Evolutionary conservation across 2,797 vertebrate species (phyloP).

Genomic region (Crocodylus rhombifer): DNA sequence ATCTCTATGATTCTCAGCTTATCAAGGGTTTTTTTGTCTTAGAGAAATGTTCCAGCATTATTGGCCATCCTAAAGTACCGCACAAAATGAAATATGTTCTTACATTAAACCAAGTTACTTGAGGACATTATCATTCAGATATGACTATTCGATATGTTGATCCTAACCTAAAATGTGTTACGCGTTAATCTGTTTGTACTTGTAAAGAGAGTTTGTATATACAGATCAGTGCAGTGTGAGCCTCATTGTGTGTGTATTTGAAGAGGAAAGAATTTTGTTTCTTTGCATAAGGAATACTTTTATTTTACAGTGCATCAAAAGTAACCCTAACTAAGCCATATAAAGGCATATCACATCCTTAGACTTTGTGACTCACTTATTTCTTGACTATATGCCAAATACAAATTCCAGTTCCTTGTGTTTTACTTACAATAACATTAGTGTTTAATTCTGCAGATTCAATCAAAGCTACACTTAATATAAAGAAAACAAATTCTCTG

Average conservation of each 20-base stretch:
- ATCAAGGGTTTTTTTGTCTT: not conserved
- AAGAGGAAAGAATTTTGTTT: slow-evolving; percentile 37
- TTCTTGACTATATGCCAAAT: slow-evolving; percentile 69
- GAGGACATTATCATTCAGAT: not conserved
- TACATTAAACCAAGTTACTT: slow-evolving; percentile 3
- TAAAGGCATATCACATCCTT: slow-evolving; percentile 74
- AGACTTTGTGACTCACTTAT: slow-evolving; percentile 60
- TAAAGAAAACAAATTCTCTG: slow-evolving; percentile 77
- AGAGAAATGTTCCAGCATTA: not conserved
- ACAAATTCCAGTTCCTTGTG: slow-evolving; percentile 73
- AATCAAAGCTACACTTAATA: slow-evolving; percentile 81
- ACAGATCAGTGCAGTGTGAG: not conserved
- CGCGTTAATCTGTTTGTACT: slow-evolving; percentile 18
- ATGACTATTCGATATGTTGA: not conserved
- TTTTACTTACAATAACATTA: slow-evolving; percentile 78
- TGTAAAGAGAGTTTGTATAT: not conserved
- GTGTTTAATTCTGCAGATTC: slow-evolving; percentile 79
- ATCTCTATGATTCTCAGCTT: not conserved
- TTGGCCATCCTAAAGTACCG: not conserved
- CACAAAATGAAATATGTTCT: not conserved
- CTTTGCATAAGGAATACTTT: slow-evolving; percentile 49
- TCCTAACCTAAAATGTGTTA: not conserved
- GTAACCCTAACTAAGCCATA: slow-evolving; percentile 68
- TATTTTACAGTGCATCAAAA: slow-evolving; percentile 56
- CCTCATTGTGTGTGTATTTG: not conserved